phyloP scores from a whole-genome alignment of 2,797 vertebrate species.

The Helostoma temminkii region DNA sequence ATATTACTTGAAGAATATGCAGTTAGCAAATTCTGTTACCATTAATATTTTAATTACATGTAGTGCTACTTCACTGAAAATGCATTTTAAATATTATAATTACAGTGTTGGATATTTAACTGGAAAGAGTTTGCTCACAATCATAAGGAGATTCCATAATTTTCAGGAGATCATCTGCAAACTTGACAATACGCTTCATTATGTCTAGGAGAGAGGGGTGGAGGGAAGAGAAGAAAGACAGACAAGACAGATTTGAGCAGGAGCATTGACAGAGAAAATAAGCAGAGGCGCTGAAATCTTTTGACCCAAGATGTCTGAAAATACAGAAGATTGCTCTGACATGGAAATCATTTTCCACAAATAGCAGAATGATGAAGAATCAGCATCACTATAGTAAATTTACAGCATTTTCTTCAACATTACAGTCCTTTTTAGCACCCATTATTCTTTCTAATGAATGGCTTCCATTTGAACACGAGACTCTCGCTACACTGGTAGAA shows the following conservation, averaged over 20 bases:
- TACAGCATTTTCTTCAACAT: not conserved
- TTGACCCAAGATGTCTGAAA: no score
- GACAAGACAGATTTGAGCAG: not conserved
- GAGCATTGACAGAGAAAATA: rapidly evolving
- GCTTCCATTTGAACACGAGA: not conserved
- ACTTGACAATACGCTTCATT: not conserved
- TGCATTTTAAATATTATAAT: not conserved
- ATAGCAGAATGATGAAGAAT: not conserved
- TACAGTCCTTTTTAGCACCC: no score
- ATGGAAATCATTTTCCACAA: not conserved
- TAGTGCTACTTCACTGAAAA: not conserved
- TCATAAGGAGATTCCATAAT: not conserved
- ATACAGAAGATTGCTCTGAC: no score
- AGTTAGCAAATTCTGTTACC: not conserved
- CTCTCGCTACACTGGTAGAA: not conserved
- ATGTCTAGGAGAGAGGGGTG: not conserved
- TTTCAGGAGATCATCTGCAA: conserved; percentile 26
- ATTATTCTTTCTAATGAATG: not conserved
- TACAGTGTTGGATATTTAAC: no score
- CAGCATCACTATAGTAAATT: not conserved
- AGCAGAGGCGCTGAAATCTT: not conserved
- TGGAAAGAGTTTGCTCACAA: conserved; percentile 5
- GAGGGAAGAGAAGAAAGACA: not conserved
- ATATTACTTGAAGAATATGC: not conserved
- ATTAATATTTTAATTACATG: no score